Percentiles rank a stretch among this genome's conserved stretches.
Conservation (phyloP, 2,888 invertebrate genomes). For the Mermis nigrescens region DNA sequence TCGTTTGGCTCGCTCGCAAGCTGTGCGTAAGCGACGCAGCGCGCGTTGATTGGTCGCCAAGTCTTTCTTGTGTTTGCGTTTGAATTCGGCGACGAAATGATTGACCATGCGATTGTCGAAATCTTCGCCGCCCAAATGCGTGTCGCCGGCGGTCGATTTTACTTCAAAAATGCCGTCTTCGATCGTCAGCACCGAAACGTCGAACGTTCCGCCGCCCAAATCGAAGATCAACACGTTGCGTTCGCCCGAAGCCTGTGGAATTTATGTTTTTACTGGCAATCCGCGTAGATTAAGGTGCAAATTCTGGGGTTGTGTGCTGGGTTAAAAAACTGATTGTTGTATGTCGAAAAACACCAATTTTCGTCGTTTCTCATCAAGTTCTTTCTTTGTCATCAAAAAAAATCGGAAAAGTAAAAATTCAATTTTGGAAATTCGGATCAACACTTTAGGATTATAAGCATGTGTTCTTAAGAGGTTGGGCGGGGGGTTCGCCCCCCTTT, state of each 20-base stretch:
- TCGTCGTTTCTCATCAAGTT: too few species aligned
- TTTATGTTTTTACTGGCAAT: too few species aligned
- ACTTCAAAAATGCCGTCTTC: constrained; percentile 85
- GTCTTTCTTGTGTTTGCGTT: constrained; percentile 60
- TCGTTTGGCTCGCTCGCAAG: constrained; percentile 51
- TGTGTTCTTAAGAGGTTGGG: too few species aligned
- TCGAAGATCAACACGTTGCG: constrained; percentile 46
- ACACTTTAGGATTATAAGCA: too few species aligned
- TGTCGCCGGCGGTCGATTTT: constrained; percentile 65
- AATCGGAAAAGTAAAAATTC: too few species aligned
- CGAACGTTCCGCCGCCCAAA: constrained; percentile 71
- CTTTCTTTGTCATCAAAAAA: too few species aligned
- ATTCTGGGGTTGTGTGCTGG: too few species aligned
- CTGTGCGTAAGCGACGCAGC: constrained; percentile 68
- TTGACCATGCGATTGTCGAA: constrained; percentile 44
- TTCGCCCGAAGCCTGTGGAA: constrained; percentile 28
- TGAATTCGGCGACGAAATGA: constrained; percentile 37
- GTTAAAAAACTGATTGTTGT: too few species aligned
- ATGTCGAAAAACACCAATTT: too few species aligned
- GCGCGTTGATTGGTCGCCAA: constrained; percentile 68
- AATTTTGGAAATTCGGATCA: too few species aligned
- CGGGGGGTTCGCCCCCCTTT: too few species aligned
- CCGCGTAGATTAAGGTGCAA: too few species aligned
- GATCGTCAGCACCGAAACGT: constrained; percentile 80
- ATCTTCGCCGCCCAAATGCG: constrained; percentile 40